Evolutionary conservation across 2,888 invertebrate species (phyloP), one percentile per base, ranked within the genome.

Genomic region (Pelosia muscerda): DNA sequence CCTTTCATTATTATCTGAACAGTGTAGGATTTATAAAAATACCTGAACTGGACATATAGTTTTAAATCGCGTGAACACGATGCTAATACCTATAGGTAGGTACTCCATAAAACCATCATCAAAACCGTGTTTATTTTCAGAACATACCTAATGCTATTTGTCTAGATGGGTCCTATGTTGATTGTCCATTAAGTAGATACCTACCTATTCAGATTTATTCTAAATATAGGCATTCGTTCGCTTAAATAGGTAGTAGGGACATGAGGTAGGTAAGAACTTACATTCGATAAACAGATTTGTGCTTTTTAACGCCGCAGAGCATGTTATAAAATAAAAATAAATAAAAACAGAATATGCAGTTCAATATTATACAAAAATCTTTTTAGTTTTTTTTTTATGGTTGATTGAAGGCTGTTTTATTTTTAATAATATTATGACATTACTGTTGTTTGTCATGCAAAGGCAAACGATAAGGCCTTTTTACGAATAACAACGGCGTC

Each of bases 231-330:
- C 13, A 19, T 6, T 34, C 10, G 34, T 1, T 3, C 10, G 11
- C 2, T 42, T 11, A 11, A 2, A 11, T 34, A 34, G 13, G 3
- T 4, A 3, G 5, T 53, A n/a, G 9, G 9, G 22, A 23, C 13
- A 59, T 38, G 19, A 25, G 25, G 6, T 13, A 19, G 6, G 13
- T 61, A 42, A 60, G 5, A 64, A 77, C 78, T 78, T 70, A 81
- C 78, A 78, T 64, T 34, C 66, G n/a, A 31, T 63, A 70, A 63
- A 75, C 38, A 15, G 34, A 59, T 64, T 70, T 78, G 49, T 67
- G 65, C 26, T 62, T 68, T 70, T 71, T 58, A 54, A 81, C 25
- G 9, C 73, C 59, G 34, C 76, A 73, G 28, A 62, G 49, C 81
- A 49, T 81, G 71, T 74, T 49, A 28, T 58, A 62, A 59, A 34